Base-by-base conservation (phyloP, 2,888 invertebrate genomes). In the Dasypolia templi region DNA sequence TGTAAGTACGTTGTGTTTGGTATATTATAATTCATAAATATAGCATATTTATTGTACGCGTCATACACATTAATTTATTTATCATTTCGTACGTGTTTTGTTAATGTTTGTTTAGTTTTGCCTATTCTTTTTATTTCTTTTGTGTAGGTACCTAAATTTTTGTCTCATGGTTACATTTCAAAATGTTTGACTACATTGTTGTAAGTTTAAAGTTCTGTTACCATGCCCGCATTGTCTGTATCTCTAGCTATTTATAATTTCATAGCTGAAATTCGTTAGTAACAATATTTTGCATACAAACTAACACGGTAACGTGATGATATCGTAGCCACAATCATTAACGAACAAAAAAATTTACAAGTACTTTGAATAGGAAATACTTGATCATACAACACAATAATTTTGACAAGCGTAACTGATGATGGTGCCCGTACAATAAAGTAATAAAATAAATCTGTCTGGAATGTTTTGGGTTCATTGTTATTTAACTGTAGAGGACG, bases 401-500 rank as follows among this genome's bases (percentile, higher is more conserved):
- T 84, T 86, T 84, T 81, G 86, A 86, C 86, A 86, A 83, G 86
- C 83, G 79, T 86, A 69, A 84, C 77, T 84, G 82, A 86, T 86
- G 79, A 78, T 78, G 53, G 74, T 70, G 67, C 63, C 42, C 32
- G 68, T 62, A 83, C 72, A 83, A 80, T 85, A 80, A 76, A 82
- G 80, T 70, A 85, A 84, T 83, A 77, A 81, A 86, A 86, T 82
- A 88, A 84, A 87, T 85, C 72, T 68, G 81, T 73, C 76, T 87
- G 81, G 69, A 76, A 64, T 77, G 71, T 81, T 82, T 79, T 81
- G 71, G 39, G 74, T 85, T 88, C 89, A 91, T 92, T 92, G 88
- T 92, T 91, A 90, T 91, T 90, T 90, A 88, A 79, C 80, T 86
- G 89, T 88, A 83, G 85, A 89, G 91, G 90, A 91, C 92, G 88